Percentiles rank a stretch among this genome's conserved stretches.
phyloP scores from a whole-genome alignment of 1,140 invertebrate species.

The Stenopsyche tienmushanensis region DNA sequence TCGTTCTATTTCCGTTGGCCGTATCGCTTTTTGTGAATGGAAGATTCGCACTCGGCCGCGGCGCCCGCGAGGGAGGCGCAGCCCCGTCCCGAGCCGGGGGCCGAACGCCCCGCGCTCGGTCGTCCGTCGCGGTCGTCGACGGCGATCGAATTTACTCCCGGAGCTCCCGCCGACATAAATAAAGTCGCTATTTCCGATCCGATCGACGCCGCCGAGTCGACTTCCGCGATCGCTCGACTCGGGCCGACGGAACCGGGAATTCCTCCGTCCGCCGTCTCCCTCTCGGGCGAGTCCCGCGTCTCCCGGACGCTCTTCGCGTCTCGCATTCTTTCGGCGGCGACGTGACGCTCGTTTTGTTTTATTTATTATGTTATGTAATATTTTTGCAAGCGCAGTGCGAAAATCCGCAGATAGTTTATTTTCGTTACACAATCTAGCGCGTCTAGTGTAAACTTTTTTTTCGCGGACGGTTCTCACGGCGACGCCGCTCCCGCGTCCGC shows the following conservation, averaged over 20 bases:
- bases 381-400: no score
- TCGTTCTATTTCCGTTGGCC: not conserved
- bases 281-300: not conserved
- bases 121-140: not conserved
- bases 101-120: not conserved
- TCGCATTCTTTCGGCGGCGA: not conserved
- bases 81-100: not conserved
- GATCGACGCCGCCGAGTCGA: not conserved
- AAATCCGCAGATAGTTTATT: no score
- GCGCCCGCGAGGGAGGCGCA: not conserved
- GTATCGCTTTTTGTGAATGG: not conserved
- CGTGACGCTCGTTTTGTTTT: no score
- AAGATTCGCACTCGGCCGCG: no score
- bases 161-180: no score
- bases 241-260: constrained; percentile 7
- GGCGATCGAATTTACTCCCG: no score
- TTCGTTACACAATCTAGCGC: no score
- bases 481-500: no score
- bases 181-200: not conserved
- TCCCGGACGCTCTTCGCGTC: not conserved
- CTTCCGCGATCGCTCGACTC: not conserved
- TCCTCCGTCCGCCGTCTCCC: constrained; percentile 3
- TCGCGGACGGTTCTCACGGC: not conserved
- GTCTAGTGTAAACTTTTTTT: no score
- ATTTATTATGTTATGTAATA: no score